These are phyloP conservation scores for Seriola quinqueradiata DNA, from an alignment of 2,113 vertebrate species.

Conservation along the genomic window DNA sequence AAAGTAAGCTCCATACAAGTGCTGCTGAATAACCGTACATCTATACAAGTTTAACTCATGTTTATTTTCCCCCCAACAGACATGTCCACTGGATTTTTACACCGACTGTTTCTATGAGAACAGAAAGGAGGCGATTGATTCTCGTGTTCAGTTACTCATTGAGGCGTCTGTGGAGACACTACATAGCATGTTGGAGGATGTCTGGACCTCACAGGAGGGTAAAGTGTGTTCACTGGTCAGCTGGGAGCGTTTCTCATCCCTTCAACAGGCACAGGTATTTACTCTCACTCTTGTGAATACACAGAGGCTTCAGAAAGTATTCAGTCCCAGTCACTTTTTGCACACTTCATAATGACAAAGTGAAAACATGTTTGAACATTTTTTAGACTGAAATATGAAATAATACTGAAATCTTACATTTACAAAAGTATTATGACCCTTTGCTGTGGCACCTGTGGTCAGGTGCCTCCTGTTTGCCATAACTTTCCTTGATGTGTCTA, in stretches of 20 bases:
- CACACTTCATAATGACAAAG: neutral
- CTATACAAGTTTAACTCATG: neutral
- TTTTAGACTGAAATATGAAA: too few relatives aligned
- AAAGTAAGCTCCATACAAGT: conserved; percentile 1
- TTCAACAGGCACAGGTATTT: conserved; percentile 92
- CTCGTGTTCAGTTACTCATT: conserved; percentile 84
- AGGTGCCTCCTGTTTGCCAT: too few relatives aligned
- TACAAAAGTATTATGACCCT: too few relatives aligned
- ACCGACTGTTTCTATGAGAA: conserved; percentile 94
- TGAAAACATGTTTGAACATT: too few relatives aligned
- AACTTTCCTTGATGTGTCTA: too few relatives aligned
- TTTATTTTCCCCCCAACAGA: conserved; percentile 76
- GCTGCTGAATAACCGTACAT: neutral
- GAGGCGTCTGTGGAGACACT: conserved; percentile 84
- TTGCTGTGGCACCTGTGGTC: too few relatives aligned
- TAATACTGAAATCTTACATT: too few relatives aligned
- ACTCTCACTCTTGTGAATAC: conserved; percentile 1
- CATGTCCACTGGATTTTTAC: conserved; percentile 90
- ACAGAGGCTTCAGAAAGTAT: neutral
- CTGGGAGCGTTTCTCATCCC: conserved; percentile 93
- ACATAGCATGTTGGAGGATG: conserved; percentile 81
- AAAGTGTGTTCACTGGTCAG: conserved; percentile 87
- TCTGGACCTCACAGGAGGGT: conserved; percentile 90
- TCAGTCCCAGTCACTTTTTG: neutral
- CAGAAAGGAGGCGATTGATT: conserved; percentile 85